Conservation (phyloP, 2,797 vertebrate species). For the Ficedula albicollis region DNA sequence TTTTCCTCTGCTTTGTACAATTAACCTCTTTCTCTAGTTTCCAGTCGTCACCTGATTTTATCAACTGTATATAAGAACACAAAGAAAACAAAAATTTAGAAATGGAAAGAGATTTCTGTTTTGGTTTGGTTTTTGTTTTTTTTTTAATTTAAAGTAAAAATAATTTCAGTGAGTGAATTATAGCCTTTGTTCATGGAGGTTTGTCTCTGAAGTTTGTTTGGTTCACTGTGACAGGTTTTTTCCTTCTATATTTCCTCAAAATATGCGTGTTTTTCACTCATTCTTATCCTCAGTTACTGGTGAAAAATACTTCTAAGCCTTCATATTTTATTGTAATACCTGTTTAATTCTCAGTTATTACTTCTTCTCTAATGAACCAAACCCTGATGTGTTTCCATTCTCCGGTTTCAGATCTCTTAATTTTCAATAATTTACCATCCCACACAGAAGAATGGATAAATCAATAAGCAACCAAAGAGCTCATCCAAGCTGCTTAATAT, state of each 20-base stretch:
- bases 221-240: background rate
- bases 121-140: background rate
- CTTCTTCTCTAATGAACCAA: background rate
- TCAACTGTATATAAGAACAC: background rate
- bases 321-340: background rate
- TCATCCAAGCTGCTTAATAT: background rate
- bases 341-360: background rate
- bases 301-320: background rate
- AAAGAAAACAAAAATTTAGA: background rate
- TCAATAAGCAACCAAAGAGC: background rate
- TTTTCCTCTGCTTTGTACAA: background rate
- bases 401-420: background rate
- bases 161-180: background rate
- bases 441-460: slow-evolving; percentile 1
- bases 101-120: background rate
- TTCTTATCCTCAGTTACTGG: background rate
- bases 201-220: background rate
- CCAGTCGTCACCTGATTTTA: background rate
- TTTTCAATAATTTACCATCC: background rate
- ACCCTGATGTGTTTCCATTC: background rate
- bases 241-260: background rate
- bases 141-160: background rate
- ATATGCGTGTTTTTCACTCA: background rate
- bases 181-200: background rate
- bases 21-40: background rate